phyloP scores from a whole-genome alignment of 2,113 vertebrate species.

The Probosciger aterrimus region DNA sequence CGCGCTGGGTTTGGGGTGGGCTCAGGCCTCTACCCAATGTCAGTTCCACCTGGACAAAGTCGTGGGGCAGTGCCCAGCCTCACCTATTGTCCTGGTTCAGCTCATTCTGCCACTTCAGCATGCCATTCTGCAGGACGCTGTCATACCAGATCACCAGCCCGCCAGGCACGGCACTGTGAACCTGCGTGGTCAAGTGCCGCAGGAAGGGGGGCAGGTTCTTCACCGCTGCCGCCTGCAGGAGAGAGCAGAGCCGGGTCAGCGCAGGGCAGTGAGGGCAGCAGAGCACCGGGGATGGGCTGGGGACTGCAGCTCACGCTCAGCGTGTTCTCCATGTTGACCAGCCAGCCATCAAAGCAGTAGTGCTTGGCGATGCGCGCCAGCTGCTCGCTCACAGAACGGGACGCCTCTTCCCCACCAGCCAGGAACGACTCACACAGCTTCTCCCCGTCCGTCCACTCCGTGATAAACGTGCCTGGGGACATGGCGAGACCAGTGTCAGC shows the following conservation, averaged over 20 bases:
- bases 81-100: constrained; percentile 87
- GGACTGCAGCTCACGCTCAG: constrained; percentile 81
- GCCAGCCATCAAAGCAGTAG: constrained; percentile 90
- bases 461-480: constrained; percentile 90
- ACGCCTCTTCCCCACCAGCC: constrained; percentile 72
- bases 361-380: constrained; percentile 84
- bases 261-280: neutral
- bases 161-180: constrained; percentile 75
- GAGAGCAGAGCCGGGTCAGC: neutral
- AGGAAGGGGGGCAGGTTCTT: constrained; percentile 80
- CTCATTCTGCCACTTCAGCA: constrained; percentile 89
- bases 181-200: constrained; percentile 77
- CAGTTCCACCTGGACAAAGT: neutral
- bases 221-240: constrained; percentile 71
- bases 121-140: constrained; percentile 80
- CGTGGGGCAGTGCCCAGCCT: neutral
- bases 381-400: constrained; percentile 75
- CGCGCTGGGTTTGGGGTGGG: accelerated
- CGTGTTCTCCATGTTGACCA: constrained; percentile 90
- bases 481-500: accelerated
- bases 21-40: accelerated
- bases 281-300: accelerated
- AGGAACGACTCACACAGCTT: constrained; percentile 85
- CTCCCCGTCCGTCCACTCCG: constrained; percentile 83
- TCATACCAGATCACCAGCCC: constrained; percentile 94